These are phyloP conservation scores for Chitala chitala DNA, from an alignment of 2,113 vertebrate genomes.

Conservation along the genomic window DNA sequence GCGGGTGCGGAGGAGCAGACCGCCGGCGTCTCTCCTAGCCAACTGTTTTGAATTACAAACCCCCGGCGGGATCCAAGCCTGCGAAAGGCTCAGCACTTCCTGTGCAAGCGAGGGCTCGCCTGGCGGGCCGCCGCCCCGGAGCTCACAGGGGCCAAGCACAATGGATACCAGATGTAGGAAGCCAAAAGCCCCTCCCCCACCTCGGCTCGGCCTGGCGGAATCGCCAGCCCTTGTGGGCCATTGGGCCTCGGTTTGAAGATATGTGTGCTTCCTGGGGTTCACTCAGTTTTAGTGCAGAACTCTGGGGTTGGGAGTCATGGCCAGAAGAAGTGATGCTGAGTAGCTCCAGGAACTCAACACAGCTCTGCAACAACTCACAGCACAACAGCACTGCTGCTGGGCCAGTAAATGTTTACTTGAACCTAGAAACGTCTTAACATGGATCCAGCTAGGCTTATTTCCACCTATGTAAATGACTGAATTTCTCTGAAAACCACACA, in stretches of 20 bases:
- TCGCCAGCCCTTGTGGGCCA: conserved; percentile 21
- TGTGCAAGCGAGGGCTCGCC: conserved; percentile 45
- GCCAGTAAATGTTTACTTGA: not conserved
- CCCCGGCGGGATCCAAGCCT: conserved; percentile 66
- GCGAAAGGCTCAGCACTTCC: conserved; percentile 58
- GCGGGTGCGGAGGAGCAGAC: conserved; percentile 39
- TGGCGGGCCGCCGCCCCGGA: conserved; percentile 55
- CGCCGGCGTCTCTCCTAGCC: conserved; percentile 63
- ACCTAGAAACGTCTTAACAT: not conserved
- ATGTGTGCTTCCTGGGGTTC: conserved; percentile 50
- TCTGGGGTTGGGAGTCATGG: conserved; percentile 36
- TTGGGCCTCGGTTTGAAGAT: conserved; percentile 24
- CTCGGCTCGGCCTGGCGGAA: conserved; percentile 32
- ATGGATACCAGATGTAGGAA: conserved; percentile 68
- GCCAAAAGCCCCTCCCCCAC: conserved; percentile 22
- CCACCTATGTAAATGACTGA: not conserved
- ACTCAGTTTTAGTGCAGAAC: conserved; percentile 42
- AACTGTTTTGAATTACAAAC: conserved; percentile 75
- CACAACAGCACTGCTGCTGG: not conserved
- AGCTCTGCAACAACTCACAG: not conserved
- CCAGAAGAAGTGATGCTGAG: conserved; percentile 17
- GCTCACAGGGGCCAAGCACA: conserved; percentile 60
- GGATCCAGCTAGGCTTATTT: not conserved
- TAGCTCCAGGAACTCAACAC: conserved; percentile 24
- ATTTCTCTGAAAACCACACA: not conserved